Evolutionary conservation across 2,113 vertebrate genomes (phyloP).

Genomic region (Sylvia atricapilla): DNA sequence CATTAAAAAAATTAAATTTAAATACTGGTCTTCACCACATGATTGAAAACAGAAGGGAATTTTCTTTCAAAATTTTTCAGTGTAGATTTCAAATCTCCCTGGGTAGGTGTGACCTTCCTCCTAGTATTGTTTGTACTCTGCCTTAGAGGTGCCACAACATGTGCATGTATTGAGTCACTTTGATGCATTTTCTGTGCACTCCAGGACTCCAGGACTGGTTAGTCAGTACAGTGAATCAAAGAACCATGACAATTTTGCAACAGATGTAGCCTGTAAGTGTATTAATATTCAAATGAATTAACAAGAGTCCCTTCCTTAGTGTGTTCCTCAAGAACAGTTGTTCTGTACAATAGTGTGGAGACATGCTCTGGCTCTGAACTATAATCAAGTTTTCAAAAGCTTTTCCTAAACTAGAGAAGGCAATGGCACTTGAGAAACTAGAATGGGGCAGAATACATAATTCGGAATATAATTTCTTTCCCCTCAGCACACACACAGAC

Average conservation of each 20-base stretch:
- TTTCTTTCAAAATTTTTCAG: neutral
- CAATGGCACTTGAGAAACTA: fast-evolving
- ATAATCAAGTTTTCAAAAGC: neutral
- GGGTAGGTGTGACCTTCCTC: neutral
- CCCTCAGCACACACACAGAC: neutral
- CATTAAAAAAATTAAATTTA: neutral
- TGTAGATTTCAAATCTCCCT: neutral
- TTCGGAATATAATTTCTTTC: neutral
- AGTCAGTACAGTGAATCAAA: neutral
- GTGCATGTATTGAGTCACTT: fast-evolving
- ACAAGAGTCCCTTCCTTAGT: neutral
- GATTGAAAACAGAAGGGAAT: neutral
- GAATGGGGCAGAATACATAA: neutral
- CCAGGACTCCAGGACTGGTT: neutral
- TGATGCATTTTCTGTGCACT: neutral
- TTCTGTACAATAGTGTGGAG: neutral
- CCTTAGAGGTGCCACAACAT: neutral
- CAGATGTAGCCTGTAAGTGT: neutral
- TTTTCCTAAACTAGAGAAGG: neutral
- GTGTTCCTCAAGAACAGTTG: neutral
- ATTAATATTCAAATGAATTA: neutral
- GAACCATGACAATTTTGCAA: neutral
- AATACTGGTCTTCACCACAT: neutral
- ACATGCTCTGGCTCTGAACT: neutral
- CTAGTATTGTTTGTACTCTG: neutral